phyloP scores from a whole-genome alignment of 2,888 invertebrate species.

The Tipula helvola region DNA sequence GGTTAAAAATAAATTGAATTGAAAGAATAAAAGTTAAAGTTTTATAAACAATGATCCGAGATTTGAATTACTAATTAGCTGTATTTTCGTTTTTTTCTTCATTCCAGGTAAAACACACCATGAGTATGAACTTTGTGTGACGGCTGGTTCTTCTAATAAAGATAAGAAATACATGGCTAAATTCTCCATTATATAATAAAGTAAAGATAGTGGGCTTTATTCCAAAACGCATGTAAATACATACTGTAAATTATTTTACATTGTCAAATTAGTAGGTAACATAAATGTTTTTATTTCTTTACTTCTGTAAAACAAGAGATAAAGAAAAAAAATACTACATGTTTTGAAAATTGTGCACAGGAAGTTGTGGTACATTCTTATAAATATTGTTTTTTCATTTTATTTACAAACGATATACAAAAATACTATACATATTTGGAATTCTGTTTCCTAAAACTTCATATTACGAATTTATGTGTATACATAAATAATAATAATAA shows the following conservation, averaged over 20 bases:
- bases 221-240: neutral
- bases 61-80: neutral
- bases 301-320: neutral
- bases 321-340: neutral
- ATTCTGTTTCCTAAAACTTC: neutral
- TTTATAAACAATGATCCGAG: neutral
- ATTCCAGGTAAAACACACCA: neutral
- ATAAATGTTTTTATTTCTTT: neutral
- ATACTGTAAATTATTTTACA: neutral
- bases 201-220: neutral
- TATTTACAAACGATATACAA: neutral
- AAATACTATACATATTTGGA: neutral
- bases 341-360: neutral
- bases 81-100: neutral
- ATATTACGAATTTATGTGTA: neutral
- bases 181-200: neutral
- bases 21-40: neutral
- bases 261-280: neutral
- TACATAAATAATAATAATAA: neutral
- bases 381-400: neutral
- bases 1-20: neutral
- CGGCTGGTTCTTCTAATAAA: neutral
- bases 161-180: neutral
- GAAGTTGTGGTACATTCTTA: neutral
- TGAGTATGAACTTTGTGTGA: neutral